A percentile compares a stretch with the other conserved stretches of the same genome.
Evolutionary conservation across 2,113 vertebrate genomes (phyloP).

Genomic region (Vidua chalybeata): DNA sequence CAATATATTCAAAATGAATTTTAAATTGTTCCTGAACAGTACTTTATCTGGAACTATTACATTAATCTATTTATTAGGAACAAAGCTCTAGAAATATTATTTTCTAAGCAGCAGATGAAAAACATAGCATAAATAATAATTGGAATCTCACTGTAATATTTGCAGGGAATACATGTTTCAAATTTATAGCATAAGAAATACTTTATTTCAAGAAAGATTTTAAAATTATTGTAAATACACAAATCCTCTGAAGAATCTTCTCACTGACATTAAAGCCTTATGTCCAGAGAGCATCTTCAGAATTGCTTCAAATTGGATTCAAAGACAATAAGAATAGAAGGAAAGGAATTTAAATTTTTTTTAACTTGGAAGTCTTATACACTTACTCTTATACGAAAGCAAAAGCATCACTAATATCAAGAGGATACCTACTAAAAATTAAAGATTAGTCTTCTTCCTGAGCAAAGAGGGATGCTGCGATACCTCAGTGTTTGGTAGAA

Average conservation of each 20-base stretch:
- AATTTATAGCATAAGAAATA: neutral
- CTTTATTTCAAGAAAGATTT: neutral
- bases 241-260: neutral
- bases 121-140: neutral
- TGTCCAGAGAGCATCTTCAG: neutral
- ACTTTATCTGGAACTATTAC: neutral
- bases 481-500: neutral
- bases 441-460: neutral
- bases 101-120: neutral
- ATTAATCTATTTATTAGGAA: neutral
- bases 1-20: neutral
- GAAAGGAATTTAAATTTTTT: neutral
- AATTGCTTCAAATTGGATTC: neutral
- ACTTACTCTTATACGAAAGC: neutral
- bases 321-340: neutral
- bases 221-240: neutral
- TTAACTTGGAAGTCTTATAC: neutral
- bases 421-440: neutral
- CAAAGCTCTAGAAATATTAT: neutral
- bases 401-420: neutral
- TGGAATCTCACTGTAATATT: neutral
- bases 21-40: neutral
- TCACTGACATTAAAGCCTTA: neutral
- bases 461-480: neutral
- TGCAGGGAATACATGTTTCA: neutral